Evolutionary conservation across 1,140 invertebrate genomes (phyloP), one percentile per base, ranked within the genome.

Genomic region (Atta texana): DNA sequence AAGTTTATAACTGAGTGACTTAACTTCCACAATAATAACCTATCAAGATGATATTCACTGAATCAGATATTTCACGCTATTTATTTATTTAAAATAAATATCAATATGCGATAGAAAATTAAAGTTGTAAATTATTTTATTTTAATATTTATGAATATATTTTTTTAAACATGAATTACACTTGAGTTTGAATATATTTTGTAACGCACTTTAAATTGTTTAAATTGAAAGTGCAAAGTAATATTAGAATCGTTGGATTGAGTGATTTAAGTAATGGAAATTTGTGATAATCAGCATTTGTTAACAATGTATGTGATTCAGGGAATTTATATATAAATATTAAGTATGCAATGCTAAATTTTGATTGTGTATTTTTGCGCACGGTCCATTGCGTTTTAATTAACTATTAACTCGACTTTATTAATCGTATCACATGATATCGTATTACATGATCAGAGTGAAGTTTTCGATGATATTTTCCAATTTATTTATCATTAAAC

Each of bases 331-430:
- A 69, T 16, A 6, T 51, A 51, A 68, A 51, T 24, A 21, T 51
- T 14, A 69, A 69, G 14, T 34, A 34, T 34, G 31, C 12, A 51
- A 69, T 51, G 24, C 6, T 51, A 24, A 69, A 69, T 24, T 69
- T 51, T 24, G 66, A 51, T 69, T 49, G 14, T 51, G 8, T 28
- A 69, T 69, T 69, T 69, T 69, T 69, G 2, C n/a, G 2, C n/a
- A 69, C 14, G 2, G 39, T 51, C 44, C 14, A 51, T 69, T 51
- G 6, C 5, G 18, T 69, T 69, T 49, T 69, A 51, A 69, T 69
- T 69, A 69, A 69, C 34, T 14, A 69, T 51, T 69, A 51, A 69
- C n/a, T 68, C n/a, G n/a, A 68, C 66, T 69, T 69, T 69, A 69
- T 69, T 51, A 69, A 51, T 51, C n/a, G n/a, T 24, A 24, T 24